Base-by-base conservation (phyloP, 2,888 invertebrate species). In the Chesias legatella region DNA sequence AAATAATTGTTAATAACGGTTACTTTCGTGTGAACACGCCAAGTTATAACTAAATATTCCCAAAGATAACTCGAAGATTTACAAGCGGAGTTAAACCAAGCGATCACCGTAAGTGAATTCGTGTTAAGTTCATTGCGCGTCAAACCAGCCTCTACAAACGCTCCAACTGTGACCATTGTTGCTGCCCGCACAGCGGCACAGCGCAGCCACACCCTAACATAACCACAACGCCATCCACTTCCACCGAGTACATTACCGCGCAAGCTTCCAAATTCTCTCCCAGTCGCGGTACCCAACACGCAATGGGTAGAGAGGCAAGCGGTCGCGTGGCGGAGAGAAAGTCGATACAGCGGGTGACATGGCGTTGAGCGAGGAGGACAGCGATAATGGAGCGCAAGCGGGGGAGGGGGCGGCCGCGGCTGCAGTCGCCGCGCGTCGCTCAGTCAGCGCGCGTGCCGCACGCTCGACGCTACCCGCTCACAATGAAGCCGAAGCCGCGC, bases 341-440 rank as follows among this genome's bases (percentile, higher is more conserved):
- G 31, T 43, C 33, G 8, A 56, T 52, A 50, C 10, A 58, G 58
- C 54, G 58, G 60, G 51, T 62, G 60, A 66, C 75, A 79, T 77
- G 72, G 71, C 77, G 73, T 32, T 53, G 77, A 77, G 75, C 77
- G 73, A 77, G 64, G 57, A 76, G 51, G 74, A 75, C 64, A 61
- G 75, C 65, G 71, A 68, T 70, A 71, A 47, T 41, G 37, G 45
- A 56, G 59, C 56, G 64, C 48, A 52, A 57, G 65, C 67, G 73
- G 61, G 60, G 60, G 67, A 67, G 73, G 56, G 57, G 13, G 13
- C 13, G 13, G 5, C 13, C 13, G 13, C 13, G 2, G 2, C 24
- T 23, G 50, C 52, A 48, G 48, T 48, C 73, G 68, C 56, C 61
- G 71, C 68, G 74, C 67, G 60, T 60, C 72, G 69, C 69, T 72